Evolutionary conservation across 2,797 vertebrate species (phyloP).

Genomic region (Anguilla obscura): DNA sequence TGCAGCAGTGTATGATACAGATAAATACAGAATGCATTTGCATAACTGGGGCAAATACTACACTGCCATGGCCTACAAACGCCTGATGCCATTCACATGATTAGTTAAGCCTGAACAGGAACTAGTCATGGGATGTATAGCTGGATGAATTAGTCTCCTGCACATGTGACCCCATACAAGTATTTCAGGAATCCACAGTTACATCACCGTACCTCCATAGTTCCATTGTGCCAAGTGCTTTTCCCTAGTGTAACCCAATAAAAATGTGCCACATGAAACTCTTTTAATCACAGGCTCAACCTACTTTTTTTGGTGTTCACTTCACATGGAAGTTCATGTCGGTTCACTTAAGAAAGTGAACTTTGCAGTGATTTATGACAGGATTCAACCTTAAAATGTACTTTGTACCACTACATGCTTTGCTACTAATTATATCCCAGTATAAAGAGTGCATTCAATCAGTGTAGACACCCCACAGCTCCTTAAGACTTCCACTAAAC

Average conservation of each 20-base stretch:
- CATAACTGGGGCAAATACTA: neutral
- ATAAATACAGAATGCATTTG: neutral
- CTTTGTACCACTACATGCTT: too few species aligned
- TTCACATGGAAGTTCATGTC: too few species aligned
- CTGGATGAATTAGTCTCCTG: conserved; percentile 25
- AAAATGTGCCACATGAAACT: neutral
- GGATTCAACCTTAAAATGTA: too few species aligned
- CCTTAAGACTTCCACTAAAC: too few species aligned
- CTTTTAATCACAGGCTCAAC: neutral
- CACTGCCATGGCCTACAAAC: neutral
- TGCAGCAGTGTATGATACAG: neutral
- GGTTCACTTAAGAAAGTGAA: too few species aligned
- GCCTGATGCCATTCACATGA: conserved; percentile 44
- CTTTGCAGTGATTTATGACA: too few species aligned
- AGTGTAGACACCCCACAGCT: too few species aligned
- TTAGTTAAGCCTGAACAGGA: neutral
- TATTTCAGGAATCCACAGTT: conserved; percentile 40
- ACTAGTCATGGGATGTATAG: conserved; percentile 39
- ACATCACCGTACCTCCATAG: neutral
- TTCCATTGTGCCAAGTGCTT: neutral
- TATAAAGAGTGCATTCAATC: too few species aligned
- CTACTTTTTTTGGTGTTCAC: neutral
- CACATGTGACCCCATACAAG: conserved; percentile 28
- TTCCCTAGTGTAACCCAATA: neutral
- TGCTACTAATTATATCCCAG: too few species aligned